Evolutionary conservation across 2,113 vertebrate genomes (phyloP).

Genomic region (Pluvialis apricaria): DNA sequence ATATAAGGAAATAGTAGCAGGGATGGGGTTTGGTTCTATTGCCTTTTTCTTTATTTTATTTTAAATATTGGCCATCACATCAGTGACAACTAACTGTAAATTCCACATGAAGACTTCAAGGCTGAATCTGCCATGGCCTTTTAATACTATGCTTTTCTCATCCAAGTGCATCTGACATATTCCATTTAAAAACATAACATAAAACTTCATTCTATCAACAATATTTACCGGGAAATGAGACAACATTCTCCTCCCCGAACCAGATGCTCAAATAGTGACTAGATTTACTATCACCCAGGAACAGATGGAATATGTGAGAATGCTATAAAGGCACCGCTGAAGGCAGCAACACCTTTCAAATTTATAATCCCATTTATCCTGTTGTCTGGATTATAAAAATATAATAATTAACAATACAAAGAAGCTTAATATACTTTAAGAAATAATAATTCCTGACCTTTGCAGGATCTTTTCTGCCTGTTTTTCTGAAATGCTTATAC

Average conservation of each 20-base stretch:
- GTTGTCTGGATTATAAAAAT: not conserved
- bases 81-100: not conserved
- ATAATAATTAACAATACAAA: not conserved
- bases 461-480: slow-evolving; percentile 84
- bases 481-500: slow-evolving; percentile 80
- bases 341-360: not conserved
- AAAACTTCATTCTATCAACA: not conserved
- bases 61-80: not conserved
- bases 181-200: not conserved
- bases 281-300: not conserved
- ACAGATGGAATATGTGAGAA: not conserved
- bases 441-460: slow-evolving; percentile 75
- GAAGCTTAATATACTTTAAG: not conserved
- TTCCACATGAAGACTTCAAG: not conserved
- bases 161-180: not conserved
- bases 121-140: not conserved
- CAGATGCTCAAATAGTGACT: not conserved
- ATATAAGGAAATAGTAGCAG: not conserved
- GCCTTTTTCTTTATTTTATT: not conserved
- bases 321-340: not conserved
- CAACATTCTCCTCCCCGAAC: not conserved
- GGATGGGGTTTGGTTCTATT: not conserved
- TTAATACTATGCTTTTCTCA: not conserved
- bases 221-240: not conserved
- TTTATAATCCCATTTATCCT: not conserved